Conservation (phyloP, 2,113 vertebrate genomes). For the Psephotus haematonotus region DNA sequence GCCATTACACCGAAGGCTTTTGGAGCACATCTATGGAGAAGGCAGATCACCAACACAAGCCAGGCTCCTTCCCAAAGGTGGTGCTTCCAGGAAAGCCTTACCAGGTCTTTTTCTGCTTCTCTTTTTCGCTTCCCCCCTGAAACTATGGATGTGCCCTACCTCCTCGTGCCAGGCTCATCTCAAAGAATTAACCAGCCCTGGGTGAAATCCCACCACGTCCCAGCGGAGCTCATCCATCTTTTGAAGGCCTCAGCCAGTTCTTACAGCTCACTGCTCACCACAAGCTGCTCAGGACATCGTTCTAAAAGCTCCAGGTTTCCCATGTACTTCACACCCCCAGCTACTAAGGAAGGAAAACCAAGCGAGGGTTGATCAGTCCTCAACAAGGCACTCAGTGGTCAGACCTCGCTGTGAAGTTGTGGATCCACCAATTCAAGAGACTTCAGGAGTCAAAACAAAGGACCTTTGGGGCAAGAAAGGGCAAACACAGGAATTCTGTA, state of each 20-base stretch:
- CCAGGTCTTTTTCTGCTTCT: neutral
- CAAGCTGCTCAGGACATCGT: neutral
- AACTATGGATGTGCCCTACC: neutral
- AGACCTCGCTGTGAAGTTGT: neutral
- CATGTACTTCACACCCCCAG: neutral
- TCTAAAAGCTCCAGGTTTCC: neutral
- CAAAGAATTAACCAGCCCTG: neutral
- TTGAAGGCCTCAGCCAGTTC: neutral
- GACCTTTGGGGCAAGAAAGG: neutral
- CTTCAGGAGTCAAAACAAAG: neutral
- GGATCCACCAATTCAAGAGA: neutral
- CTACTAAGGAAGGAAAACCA: neutral
- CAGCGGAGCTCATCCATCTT: accelerated
- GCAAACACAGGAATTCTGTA: neutral
- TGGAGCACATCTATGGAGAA: too few species aligned
- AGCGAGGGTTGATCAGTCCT: neutral
- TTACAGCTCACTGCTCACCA: neutral
- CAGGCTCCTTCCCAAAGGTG: neutral
- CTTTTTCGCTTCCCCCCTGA: neutral
- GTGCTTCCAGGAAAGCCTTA: neutral
- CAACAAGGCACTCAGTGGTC: neutral
- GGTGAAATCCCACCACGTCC: neutral
- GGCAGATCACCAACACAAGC: too few species aligned
- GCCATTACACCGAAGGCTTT: too few species aligned
- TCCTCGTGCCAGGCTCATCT: neutral